Base-by-base conservation (phyloP, 2,888 invertebrate species). In the Thereva nobilitata region DNA sequence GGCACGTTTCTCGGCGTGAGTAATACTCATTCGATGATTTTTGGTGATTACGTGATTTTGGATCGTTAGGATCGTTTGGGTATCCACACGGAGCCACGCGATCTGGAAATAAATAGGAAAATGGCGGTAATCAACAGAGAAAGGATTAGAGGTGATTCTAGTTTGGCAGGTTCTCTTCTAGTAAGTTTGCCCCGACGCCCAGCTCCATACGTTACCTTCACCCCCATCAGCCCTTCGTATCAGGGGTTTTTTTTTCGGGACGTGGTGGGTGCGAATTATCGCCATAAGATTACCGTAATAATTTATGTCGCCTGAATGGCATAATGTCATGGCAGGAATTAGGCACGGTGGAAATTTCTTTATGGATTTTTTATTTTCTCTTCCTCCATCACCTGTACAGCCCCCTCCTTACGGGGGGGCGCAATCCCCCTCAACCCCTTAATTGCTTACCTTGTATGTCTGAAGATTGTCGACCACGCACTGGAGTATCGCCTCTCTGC, bases 41-140 rank as follows among this genome's bases (percentile, higher is more conserved):
- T 93, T 91, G 67, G 93, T 93, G 79, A 93, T 93, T 77, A 93
- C 92, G 83, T 93, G 92, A 74, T 87, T 89, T 70, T 92, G 92
- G 75, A 94, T 93, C 50, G 93, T 93, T 73, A 94, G 84, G 74
- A 94, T 92, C 6, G 93, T 93, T 80, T 94, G 93, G 44, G 93
- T 93, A 83, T 93, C 93, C 65, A 93, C 93, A 71, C 92, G 87
- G 67, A 93, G 84, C 93, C 93, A 94, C 76, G 93, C 93, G 75
- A 93, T 92, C 93, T 94, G 82, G 50, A 82, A 82, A 69, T 65
- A 64, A 55, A 59, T 49, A 67, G 53, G 64, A 53, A 64, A 67
- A 55, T 54, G 37, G 35, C 12, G 44, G 54, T 64, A 66, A 66
- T 66, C 61, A 61, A 53, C 59, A 37, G 37, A 61, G 52, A 59